phyloP scores from a whole-genome alignment of 2,888 invertebrate genomes.

The Podotricha telesiphe region DNA sequence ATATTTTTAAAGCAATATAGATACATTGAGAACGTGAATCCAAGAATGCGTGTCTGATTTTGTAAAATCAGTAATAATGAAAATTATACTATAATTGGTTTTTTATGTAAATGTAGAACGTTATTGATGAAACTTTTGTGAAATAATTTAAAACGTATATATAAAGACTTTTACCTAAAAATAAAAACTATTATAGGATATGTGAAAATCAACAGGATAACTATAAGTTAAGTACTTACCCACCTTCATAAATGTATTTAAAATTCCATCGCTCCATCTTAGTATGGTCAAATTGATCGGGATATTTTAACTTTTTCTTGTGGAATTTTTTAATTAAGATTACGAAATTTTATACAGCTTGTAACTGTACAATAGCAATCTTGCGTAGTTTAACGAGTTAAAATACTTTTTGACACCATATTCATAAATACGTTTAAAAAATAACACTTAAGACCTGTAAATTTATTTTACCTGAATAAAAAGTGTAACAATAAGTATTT shows the following conservation, averaged over 20 bases:
- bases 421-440: not conserved
- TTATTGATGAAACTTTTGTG: not conserved
- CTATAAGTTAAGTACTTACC: not conserved
- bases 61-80: not conserved
- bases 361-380: not conserved
- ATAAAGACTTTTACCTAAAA: not conserved
- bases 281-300: not conserved
- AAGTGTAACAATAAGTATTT: too few relatives aligned
- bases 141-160: too few relatives aligned
- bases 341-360: not conserved
- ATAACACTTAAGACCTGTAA: too few relatives aligned
- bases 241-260: not conserved
- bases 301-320: not conserved
- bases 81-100: not conserved
- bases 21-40: not conserved
- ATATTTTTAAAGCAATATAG: not conserved
- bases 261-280: slow-evolving; percentile 2
- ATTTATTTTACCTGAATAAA: too few relatives aligned
- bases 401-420: not conserved
- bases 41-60: not conserved
- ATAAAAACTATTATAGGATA: not conserved
- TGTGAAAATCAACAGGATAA: not conserved
- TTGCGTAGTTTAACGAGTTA: slow-evolving; percentile 1
- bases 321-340: slow-evolving; percentile 7
- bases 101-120: not conserved